Conservation (phyloP, 2,888 invertebrate species). For the Cerceris ruficornis region DNA sequence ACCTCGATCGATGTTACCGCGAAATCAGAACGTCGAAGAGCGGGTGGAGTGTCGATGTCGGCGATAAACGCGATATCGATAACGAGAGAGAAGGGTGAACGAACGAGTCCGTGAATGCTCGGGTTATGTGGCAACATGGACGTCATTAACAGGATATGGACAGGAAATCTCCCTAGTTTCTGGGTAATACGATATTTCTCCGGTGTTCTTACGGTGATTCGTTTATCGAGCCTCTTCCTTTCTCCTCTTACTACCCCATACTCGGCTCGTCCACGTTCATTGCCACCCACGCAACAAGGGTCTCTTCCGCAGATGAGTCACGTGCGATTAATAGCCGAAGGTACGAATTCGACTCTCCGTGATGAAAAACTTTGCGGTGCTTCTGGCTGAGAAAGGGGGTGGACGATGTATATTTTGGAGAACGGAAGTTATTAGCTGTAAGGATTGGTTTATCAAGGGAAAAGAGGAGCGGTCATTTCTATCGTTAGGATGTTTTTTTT, state of each 20-base stretch:
- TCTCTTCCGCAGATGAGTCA: conserved; percentile 45
- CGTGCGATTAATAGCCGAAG: conserved; percentile 46
- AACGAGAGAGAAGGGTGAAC: conserved; percentile 40
- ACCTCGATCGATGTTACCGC: conserved; percentile 46
- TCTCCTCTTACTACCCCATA: conserved; percentile 24
- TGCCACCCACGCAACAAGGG: not conserved
- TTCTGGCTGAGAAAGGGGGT: not conserved
- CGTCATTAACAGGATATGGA: conserved; percentile 43
- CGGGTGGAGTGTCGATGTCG: conserved; percentile 50
- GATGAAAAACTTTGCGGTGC: conserved; percentile 3
- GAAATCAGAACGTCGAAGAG: conserved; percentile 40
- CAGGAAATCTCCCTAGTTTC: conserved; percentile 55
- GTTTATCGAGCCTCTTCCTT: conserved; percentile 28
- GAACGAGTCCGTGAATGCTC: conserved; percentile 21
- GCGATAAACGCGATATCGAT: conserved; percentile 61
- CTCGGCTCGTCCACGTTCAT: not conserved
- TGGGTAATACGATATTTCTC: conserved; percentile 53
- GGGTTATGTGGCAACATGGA: conserved; percentile 8
- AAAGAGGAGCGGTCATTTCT: too few species aligned
- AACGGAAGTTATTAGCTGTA: too few species aligned
- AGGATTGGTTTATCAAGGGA: too few species aligned
- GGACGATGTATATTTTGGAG: not conserved
- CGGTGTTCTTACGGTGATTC: conserved; percentile 27
- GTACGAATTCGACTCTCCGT: conserved; percentile 46
- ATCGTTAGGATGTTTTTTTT: too few species aligned